Percentiles rank a stretch among this genome's conserved stretches.
Conservation (phyloP, 2,113 vertebrate species). For the Poeciliopsis retropinna region DNA sequence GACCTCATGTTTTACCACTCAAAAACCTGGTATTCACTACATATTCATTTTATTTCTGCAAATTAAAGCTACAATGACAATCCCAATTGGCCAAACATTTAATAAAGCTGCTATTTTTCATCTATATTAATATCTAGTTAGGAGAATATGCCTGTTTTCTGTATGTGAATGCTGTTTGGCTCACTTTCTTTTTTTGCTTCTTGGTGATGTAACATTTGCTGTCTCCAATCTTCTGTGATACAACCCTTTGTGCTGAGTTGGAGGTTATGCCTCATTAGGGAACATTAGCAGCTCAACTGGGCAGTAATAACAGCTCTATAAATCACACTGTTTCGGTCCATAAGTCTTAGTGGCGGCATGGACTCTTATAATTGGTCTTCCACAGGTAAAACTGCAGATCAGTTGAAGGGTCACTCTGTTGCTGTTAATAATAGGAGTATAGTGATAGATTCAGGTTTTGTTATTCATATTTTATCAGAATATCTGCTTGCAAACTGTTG, state of each 20-base stretch:
- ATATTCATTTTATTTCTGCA: no score
- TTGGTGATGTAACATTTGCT: conserved; percentile 39
- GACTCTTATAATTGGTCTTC: conserved; percentile 40
- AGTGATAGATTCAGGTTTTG: conserved; percentile 14
- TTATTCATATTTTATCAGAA: neutral
- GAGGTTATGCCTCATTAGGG: conserved; percentile 73
- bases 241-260: conserved; percentile 64
- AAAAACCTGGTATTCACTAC: no score
- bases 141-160: neutral
- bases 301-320: conserved; percentile 73
- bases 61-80: no score
- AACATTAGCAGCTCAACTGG: conserved; percentile 75
- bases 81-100: neutral
- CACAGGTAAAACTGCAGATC: conserved; percentile 39
- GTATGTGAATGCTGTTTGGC: conserved; percentile 1
- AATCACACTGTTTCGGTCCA: conserved; percentile 60
- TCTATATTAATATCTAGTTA: neutral
- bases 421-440: conserved; percentile 25
- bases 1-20: no score
- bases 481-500: neutral
- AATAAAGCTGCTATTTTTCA: neutral
- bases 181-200: conserved; percentile 17
- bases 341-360: conserved; percentile 37
- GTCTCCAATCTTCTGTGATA: conserved; percentile 48
- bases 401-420: conserved; percentile 30